Base-by-base conservation (phyloP, 2,797 vertebrate genomes). In the Syngnathus acus region DNA sequence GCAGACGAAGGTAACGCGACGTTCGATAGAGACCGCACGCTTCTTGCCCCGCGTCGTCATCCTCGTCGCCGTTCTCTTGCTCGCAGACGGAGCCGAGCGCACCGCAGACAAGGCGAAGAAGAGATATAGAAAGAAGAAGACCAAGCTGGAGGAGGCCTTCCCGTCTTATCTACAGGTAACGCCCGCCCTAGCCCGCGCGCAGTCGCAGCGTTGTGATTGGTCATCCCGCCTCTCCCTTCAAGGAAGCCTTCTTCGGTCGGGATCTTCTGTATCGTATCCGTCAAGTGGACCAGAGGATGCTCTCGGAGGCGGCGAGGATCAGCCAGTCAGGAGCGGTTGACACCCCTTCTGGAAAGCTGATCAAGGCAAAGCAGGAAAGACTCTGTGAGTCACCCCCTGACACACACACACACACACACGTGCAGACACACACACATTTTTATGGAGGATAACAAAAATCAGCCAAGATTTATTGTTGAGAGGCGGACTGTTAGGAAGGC, bases 231-330 rank as follows among this genome's bases (percentile, higher is more conserved):
- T 40, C 0, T 54, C 16, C 21, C 9, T 19, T 55, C 3, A 65
- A 98, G 97, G 97, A 99, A 59, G 96, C 97, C 21, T 99, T 99
- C 83, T 99, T 99, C 72, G 96, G 97, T 63, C 95, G 94, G 76
- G 91, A 95, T 65, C 92, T 99, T 53, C 88, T 99, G 67, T 92
- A 94, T 73, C 93, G 87, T 66, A 96, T 94, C 71, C 90, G 90
- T 62, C 94, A 91, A 80, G 91, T 91, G 69, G 93, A 67, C 69
- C 89, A 86, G 83, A 86, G 78, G 68, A 83, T 70, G 0, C 71
- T 50, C 37, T 8, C 64, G 1, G 73, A 90, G 58, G 88, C 90
- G 42, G 75, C 85, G 0, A 71, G 63, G 53, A 67, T 84, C 14
- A 32, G 68, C 67, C 93, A 87, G 66, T 72, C 88, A 61, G 77